These are phyloP conservation scores for Hoplodrina ambigua DNA, from an alignment of 2,888 invertebrate genomes.

Conservation along the genomic window DNA sequence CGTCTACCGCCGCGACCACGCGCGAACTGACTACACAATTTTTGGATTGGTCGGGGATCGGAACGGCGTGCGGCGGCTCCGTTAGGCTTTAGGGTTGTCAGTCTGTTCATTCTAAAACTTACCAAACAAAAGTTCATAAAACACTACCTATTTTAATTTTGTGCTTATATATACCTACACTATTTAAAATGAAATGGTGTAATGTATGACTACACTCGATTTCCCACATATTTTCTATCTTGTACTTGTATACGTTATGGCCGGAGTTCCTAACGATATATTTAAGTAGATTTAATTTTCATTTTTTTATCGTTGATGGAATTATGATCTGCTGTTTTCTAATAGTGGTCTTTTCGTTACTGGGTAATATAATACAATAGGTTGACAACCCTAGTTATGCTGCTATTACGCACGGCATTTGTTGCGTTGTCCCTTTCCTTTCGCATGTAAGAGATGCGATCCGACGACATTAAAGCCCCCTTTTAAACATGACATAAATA, in stretches of 20 bases:
- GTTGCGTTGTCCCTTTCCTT: constrained; percentile 66
- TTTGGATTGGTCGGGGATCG: constrained; percentile 74
- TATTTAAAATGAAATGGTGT: neutral
- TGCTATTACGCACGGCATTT: constrained; percentile 60
- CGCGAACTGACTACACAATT: constrained; percentile 82
- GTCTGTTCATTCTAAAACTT: constrained; percentile 6
- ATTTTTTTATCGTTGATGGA: neutral
- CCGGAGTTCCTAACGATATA: neutral
- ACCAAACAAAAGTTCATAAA: constrained; percentile 10
- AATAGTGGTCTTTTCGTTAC: neutral
- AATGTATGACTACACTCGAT: neutral
- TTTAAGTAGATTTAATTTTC: neutral
- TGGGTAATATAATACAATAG: neutral
- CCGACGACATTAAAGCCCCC: constrained; percentile 21
- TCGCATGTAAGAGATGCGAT: constrained; percentile 62
- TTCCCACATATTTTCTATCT: no score
- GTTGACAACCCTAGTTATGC: constrained; percentile 53
- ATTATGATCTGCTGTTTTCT: neutral
- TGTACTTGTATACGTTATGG: neutral
- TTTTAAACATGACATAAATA: neutral
- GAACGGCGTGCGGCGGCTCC: constrained; percentile 62
- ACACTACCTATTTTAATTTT: neutral
- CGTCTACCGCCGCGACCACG: constrained; percentile 83
- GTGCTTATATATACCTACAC: neutral
- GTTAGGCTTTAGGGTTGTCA: constrained; percentile 49